phyloP scores from a whole-genome alignment of 2,888 invertebrate genomes.

The Apodemia zela region DNA sequence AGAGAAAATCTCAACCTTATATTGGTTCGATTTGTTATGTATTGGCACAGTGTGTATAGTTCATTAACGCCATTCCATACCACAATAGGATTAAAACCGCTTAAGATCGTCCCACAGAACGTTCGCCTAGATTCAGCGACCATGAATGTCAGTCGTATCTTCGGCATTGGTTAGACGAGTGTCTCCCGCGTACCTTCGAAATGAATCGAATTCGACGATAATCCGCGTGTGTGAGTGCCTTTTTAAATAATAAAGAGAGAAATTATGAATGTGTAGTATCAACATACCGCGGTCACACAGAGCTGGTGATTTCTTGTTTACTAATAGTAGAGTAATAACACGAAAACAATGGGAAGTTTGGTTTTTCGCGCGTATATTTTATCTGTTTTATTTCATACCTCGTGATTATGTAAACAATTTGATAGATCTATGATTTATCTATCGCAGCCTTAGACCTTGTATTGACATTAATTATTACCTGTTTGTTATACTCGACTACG shows the following conservation, averaged over 20 bases:
- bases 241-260: not conserved
- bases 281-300: not conserved
- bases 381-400: not conserved
- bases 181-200: not conserved
- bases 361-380: not conserved
- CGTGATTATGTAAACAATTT: not conserved
- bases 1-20: not conserved
- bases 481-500: too few relatives aligned
- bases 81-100: conserved; percentile 65
- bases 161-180: conserved; percentile 30
- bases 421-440: too few relatives aligned
- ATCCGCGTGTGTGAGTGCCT: conserved; percentile 13
- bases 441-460: too few relatives aligned
- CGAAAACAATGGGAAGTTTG: not conserved
- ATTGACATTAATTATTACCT: too few relatives aligned
- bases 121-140: conserved; percentile 47
- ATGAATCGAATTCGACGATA: not conserved
- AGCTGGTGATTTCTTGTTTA: conserved; percentile 1
- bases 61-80: conserved; percentile 47
- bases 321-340: not conserved
- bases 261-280: not conserved
- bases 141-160: conserved; percentile 58
- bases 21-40: not conserved
- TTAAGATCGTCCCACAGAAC: conserved; percentile 57
- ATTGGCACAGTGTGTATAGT: conserved; percentile 4